Conservation (phyloP, 1,140 invertebrate species). For the Philopotamus ludificatus region DNA sequence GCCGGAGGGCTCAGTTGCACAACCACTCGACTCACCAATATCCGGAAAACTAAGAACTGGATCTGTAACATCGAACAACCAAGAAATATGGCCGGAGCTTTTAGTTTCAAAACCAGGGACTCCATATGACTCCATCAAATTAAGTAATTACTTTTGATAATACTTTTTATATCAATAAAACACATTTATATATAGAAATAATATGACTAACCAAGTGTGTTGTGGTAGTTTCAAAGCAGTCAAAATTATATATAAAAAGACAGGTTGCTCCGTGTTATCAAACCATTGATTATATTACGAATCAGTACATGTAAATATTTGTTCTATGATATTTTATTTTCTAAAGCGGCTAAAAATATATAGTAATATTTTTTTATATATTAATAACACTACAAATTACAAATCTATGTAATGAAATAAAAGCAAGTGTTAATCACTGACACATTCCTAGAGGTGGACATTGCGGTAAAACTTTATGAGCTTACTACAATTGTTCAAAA, state of each 20-base stretch:
- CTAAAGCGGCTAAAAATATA: too few species aligned
- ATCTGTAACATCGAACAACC: slow-evolving; percentile 25
- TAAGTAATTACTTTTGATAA: slow-evolving; percentile 30
- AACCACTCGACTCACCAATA: neutral
- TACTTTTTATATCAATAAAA: neutral
- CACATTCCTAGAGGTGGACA: too few species aligned
- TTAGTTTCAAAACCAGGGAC: slow-evolving; percentile 33
- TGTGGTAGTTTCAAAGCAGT: neutral
- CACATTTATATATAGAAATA: neutral
- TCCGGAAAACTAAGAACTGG: neutral
- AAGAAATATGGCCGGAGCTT: slow-evolving; percentile 37
- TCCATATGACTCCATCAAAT: slow-evolving; percentile 33
- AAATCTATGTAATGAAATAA: too few species aligned
- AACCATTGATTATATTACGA: neutral
- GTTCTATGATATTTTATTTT: too few species aligned
- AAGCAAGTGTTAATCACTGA: too few species aligned
- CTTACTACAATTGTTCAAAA: too few species aligned
- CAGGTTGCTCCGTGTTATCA: neutral
- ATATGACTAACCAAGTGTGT: neutral
- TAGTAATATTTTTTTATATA: too few species aligned
- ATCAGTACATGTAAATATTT: neutral
- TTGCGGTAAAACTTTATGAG: too few species aligned
- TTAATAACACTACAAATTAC: too few species aligned
- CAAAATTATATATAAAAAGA: neutral
- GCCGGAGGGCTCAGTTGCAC: neutral